These are phyloP conservation scores for Podotricha telesiphe DNA, from an alignment of 2,888 invertebrate genomes.

Conservation along the genomic window DNA sequence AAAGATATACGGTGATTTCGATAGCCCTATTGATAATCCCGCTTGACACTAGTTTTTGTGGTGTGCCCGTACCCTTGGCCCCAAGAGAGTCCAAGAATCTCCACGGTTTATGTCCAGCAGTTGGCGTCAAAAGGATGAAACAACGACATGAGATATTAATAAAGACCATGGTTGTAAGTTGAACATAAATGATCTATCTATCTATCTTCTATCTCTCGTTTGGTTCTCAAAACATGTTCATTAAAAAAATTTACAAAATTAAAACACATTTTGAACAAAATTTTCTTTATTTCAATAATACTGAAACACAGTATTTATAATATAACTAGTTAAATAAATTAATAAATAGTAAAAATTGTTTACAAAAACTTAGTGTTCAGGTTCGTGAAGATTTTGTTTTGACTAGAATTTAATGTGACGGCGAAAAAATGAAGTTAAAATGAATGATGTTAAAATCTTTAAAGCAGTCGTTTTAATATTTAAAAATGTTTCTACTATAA, in stretches of 20 bases:
- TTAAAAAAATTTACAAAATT: slow-evolving; percentile 17
- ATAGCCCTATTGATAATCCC: no score
- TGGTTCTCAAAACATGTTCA: no score
- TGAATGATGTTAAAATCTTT: slow-evolving; percentile 25
- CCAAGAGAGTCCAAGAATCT: no score
- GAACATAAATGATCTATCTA: no score
- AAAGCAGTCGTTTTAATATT: slow-evolving; percentile 25
- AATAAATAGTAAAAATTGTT: slow-evolving; percentile 71
- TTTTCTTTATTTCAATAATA: slow-evolving; percentile 77
- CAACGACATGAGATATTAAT: no score
- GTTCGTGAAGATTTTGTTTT: slow-evolving; percentile 61
- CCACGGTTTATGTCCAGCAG: no score
- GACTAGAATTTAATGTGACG: slow-evolving; percentile 69
- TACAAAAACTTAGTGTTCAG: slow-evolving; percentile 72
- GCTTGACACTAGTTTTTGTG: no score
- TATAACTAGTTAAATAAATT: slow-evolving; percentile 56
- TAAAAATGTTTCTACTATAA: neutral
- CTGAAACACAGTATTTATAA: slow-evolving; percentile 72
- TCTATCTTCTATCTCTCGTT: no score
- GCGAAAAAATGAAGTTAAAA: slow-evolving; percentile 14
- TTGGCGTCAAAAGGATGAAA: no score
- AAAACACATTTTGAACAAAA: slow-evolving; percentile 52
- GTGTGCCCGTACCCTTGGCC: no score
- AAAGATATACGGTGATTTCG: no score
- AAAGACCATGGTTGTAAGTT: no score